Conservation (phyloP, 1,140 invertebrate species). For the Papilio polytes region DNA sequence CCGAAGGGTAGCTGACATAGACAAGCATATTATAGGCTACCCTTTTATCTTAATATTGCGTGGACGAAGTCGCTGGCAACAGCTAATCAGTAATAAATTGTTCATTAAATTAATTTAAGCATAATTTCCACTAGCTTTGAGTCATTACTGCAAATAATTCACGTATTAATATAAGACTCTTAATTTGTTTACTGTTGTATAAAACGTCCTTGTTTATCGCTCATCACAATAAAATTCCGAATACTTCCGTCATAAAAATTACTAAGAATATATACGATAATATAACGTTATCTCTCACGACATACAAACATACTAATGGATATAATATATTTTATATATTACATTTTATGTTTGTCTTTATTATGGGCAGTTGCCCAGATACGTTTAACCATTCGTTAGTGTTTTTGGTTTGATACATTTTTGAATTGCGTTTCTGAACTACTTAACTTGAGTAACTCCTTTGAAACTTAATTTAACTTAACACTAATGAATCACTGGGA, state of each 20-base stretch:
- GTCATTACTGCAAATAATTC: not conserved
- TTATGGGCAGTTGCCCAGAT: not conserved
- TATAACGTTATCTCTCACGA: constrained; percentile 12
- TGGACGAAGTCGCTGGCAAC: too few species aligned
- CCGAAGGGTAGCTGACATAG: too few species aligned
- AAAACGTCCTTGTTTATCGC: constrained; percentile 4
- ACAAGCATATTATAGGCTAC: too few species aligned
- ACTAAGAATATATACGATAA: not conserved
- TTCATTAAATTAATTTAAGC: not conserved
- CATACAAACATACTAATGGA: not conserved
- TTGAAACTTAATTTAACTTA: too few species aligned
- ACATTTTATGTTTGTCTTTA: not conserved
- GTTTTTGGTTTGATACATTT: not conserved
- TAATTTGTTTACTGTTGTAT: not conserved
- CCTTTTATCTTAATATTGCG: too few species aligned
- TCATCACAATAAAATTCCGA: not conserved
- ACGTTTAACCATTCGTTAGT: not conserved
- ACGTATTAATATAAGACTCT: not conserved
- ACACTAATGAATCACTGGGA: too few species aligned
- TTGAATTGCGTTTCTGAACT: too few species aligned
- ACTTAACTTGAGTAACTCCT: too few species aligned
- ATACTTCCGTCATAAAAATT: constrained; percentile 18
- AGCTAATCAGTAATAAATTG: too few species aligned
- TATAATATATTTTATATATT: not conserved
- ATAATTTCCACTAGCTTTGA: not conserved